A percentile compares a stretch with the other conserved stretches of the same genome.
Conservation (phyloP, 2,888 invertebrate species). For the Craniophora ligustri region DNA sequence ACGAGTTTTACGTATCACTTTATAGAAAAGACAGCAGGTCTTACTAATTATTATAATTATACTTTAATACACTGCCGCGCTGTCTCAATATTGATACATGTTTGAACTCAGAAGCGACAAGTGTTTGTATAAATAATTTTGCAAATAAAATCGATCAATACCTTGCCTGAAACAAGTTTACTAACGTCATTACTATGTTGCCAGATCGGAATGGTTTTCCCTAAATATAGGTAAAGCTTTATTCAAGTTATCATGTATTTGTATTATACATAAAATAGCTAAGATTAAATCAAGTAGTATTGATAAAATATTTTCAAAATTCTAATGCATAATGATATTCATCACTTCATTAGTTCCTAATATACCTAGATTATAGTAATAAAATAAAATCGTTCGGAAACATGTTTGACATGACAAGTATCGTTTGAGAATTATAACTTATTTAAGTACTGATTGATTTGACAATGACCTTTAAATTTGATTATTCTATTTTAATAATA, state of each 20-base stretch:
- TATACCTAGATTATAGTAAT: too few species aligned
- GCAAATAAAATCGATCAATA: conserved; percentile 72
- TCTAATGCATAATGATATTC: too few species aligned
- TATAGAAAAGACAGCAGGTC: neutral
- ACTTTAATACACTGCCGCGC: conserved; percentile 24
- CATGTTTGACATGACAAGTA: conserved; percentile 1
- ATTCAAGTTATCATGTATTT: neutral
- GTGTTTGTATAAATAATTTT: conserved; percentile 70
- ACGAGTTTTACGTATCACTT: conserved; percentile 17
- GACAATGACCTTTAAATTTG: too few species aligned
- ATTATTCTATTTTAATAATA: too few species aligned
- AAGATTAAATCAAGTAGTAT: too few species aligned
- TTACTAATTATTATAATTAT: conserved; percentile 1
- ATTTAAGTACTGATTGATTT: neutral
- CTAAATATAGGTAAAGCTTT: neutral
- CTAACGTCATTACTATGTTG: conserved; percentile 72
- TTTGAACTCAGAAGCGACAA: conserved; percentile 59
- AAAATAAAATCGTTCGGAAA: conserved; percentile 26
- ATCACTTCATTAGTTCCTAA: too few species aligned
- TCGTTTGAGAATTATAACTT: conserved; percentile 4
- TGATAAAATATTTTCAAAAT: too few species aligned
- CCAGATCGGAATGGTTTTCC: conserved; percentile 25
- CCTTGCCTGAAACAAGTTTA: conserved; percentile 45
- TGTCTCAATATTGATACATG: conserved; percentile 50
- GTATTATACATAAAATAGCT: too few species aligned